phyloP scores from a whole-genome alignment of 2,797 vertebrate species.

The Propithecus deckenii region DNA sequence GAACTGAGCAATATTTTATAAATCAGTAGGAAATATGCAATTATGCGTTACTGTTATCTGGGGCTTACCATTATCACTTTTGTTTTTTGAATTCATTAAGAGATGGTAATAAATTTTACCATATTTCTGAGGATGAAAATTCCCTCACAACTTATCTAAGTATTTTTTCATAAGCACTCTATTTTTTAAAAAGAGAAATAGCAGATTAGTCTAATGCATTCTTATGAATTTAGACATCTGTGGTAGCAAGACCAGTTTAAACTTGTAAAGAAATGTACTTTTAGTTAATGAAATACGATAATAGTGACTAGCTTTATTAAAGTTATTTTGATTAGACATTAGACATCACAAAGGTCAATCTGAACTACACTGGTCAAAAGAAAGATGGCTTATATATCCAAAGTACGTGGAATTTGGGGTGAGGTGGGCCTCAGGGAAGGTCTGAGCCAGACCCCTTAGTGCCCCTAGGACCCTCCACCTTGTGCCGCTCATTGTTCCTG shows the following conservation, averaged over 20 bases:
- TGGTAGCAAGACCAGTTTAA: not conserved
- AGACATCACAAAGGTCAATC: not conserved
- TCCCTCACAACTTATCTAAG: not conserved
- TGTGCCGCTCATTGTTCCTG: not conserved
- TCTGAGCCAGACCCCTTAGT: not conserved
- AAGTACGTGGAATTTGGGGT: not conserved
- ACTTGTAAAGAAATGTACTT: not conserved
- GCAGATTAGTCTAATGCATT: not conserved
- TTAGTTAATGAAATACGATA: not conserved
- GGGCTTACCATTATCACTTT: not conserved
- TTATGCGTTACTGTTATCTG: not conserved
- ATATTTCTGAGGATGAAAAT: not conserved
- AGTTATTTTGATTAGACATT: not conserved
- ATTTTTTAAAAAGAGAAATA: conserved; percentile 16
- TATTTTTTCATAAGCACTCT: not conserved
- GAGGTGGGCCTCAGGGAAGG: not conserved
- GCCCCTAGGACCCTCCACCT: not conserved
- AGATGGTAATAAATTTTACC: not conserved
- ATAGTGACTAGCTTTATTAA: not conserved
- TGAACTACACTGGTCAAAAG: not conserved
- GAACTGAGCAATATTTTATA: not conserved
- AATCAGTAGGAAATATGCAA: not conserved
- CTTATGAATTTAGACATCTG: not conserved
- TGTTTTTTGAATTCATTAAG: conserved; percentile 26
- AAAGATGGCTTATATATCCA: not conserved